Evolutionary conservation across 2,888 invertebrate species (phyloP).

Genomic region (Orthonychiurus folsomi): DNA sequence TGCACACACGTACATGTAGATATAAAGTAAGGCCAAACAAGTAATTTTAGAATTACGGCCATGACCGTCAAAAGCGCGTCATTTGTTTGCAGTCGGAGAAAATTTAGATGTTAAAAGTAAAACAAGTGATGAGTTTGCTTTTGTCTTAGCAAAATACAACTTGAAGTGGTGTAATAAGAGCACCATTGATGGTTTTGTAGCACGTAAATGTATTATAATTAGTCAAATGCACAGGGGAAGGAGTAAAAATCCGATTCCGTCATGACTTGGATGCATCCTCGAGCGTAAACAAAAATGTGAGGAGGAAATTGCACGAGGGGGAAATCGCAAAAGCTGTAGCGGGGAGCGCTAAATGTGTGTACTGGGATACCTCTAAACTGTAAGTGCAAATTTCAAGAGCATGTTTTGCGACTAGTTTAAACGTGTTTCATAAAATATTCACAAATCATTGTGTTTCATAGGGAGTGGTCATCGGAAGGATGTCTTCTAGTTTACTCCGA

Average conservation of each 20-base stretch:
- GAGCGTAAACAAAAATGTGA: conserved; percentile 15
- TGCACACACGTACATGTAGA: too few relatives aligned
- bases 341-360: conserved; percentile 30
- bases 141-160: too few relatives aligned
- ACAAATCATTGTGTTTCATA: conserved; percentile 11
- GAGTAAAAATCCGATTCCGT: conserved; percentile 28
- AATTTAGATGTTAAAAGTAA: not conserved
- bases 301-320: conserved; percentile 29
- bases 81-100: not conserved
- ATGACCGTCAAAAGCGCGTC: not conserved
- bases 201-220: not conserved
- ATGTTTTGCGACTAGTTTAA: not conserved
- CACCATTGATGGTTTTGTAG: not conserved
- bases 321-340: conserved; percentile 32
- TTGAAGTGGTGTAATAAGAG: too few relatives aligned
- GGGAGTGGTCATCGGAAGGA: conserved; percentile 40
- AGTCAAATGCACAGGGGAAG: too few relatives aligned
- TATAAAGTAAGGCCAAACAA: too few relatives aligned
- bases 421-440: not conserved
- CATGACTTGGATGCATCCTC: conserved; percentile 30
- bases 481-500: conserved; percentile 42
- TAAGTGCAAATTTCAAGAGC: conserved; percentile 17
- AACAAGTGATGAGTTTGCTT: not conserved
- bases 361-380: conserved; percentile 28
- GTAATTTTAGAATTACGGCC: too few relatives aligned